Conservation (phyloP, 1,140 invertebrate species). For the Cardiocondyla obscurior region DNA sequence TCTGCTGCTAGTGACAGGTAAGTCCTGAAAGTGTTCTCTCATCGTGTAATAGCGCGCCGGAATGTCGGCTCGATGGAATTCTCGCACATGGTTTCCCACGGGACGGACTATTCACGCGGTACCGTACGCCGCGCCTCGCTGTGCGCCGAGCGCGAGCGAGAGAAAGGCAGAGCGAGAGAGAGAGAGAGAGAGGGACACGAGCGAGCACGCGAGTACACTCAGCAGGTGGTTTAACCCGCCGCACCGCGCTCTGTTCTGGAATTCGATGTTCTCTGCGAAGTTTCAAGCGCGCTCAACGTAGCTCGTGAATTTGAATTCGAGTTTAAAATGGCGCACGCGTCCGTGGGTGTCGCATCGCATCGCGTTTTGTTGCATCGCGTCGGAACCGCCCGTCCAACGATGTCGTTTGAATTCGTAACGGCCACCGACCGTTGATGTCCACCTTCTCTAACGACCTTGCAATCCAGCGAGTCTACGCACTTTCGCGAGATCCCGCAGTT, state of each 20-base stretch:
- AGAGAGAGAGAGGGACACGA: background rate
- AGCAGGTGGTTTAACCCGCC: constrained; percentile 69
- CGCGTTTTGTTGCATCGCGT: background rate
- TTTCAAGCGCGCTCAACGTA: background rate
- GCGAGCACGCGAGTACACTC: constrained; percentile 61
- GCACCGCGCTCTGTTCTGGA: constrained; percentile 15
- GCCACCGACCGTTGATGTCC: background rate
- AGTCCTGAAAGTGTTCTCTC: constrained; percentile 50
- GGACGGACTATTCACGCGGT: constrained; percentile 55
- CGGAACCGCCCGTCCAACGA: background rate
- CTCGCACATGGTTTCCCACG: constrained; percentile 38
- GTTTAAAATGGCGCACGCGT: background rate
- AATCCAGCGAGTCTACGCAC: too few species aligned
- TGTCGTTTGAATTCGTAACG: background rate
- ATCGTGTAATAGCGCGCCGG: background rate
- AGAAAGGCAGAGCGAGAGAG: background rate
- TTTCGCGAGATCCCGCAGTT: background rate
- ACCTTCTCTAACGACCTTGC: background rate
- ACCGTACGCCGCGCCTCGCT: constrained; percentile 18
- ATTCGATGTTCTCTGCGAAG: constrained; percentile 18
- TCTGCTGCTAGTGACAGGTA: constrained; percentile 77
- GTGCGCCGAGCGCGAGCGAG: background rate
- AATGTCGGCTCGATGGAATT: constrained; percentile 11
- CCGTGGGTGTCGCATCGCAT: background rate
- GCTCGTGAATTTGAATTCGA: background rate